Evolutionary conservation across 2,888 invertebrate species (phyloP).

Genomic region (Tetranychus piercei): DNA sequence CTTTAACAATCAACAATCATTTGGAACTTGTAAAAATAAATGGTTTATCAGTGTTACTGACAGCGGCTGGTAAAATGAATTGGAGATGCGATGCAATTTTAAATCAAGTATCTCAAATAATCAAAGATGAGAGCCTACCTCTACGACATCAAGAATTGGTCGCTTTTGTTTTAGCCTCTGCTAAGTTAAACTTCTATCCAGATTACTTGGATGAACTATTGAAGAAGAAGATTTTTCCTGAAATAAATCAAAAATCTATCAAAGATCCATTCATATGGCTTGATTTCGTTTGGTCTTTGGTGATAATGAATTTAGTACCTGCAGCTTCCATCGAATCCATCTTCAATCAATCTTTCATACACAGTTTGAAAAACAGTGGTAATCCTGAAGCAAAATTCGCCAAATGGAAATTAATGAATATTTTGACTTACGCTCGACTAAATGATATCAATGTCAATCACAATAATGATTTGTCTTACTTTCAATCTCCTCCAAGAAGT

Average conservation of each 20-base stretch:
- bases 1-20: constrained; percentile 9
- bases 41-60: constrained; percentile 9
- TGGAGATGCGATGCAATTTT: constrained; percentile 4
- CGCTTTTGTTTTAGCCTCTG: constrained; percentile 13
- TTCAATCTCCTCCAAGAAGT: neutral
- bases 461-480: neutral
- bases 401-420: constrained; percentile 11
- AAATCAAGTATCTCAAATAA: neutral
- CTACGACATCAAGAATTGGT: constrained; percentile 12
- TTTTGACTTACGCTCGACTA: constrained; percentile 12
- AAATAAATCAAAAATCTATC: constrained; percentile 5
- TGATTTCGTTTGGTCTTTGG: constrained; percentile 18
- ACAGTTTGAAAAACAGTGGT: neutral
- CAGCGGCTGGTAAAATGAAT: constrained; percentile 15
- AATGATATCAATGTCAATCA: constrained; percentile 4
- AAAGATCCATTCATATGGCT: constrained; percentile 10
- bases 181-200: constrained; percentile 12
- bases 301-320: constrained; percentile 12
- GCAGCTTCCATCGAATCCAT: constrained; percentile 10
- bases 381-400: neutral
- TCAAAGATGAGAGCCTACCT: neutral
- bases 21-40: constrained; percentile 14
- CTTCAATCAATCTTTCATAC: constrained; percentile 9
- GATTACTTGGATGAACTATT: constrained; percentile 11
- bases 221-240: constrained; percentile 7